Base-by-base conservation (phyloP, 2,888 invertebrate species). In the Rhimphoctona megacephalus region DNA sequence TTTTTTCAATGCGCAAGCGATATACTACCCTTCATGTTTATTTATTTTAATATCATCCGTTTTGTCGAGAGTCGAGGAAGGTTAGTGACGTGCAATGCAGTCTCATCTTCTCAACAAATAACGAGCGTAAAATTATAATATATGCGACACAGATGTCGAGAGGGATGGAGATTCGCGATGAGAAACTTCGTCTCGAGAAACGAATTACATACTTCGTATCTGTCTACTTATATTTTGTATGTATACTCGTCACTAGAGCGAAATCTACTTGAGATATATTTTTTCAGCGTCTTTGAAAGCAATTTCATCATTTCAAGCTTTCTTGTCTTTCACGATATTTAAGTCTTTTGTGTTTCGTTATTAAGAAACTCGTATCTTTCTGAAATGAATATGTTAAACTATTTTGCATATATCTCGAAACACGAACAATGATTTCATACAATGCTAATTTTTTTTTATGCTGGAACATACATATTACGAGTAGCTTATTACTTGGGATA, bases 251-350 rank as follows among this genome's bases (percentile, higher is more conserved):
- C 69, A 70, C 43, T 17, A 49, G 17, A 80, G 46, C n/a, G 30
- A 57, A 80, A 80, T 80, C 70, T 70, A 78, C 78, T 78, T 30
- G 67, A 54, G 67, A 49, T 78, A 39, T 67, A 54, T 67, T 78
- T 78, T 78, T 78, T 39, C 78, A 67, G 67, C 39, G 78, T 19
- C 54, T 78, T 69, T 69, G 1, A 54, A 78, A 54, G 78, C 39
- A 78, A 78, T 78, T 78, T 66, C 49, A 39, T 54, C 25, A 39
- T 52, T 77, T 77, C 39, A 52, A 78, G 67, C 67, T 78, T 54
- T 70, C 19, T 7, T 52, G 25, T 70, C 43, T 25, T 39, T 7
- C 30, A 39, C 67, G 6, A 30, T 19, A 8, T 39, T 54, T 9
- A 54, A 64, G 39, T 77, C 77, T 66, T 79, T 69, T 39, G 70